These are phyloP conservation scores for Isichthys henryi DNA, from an alignment of 2,113 vertebrate species.

Conservation along the genomic window DNA sequence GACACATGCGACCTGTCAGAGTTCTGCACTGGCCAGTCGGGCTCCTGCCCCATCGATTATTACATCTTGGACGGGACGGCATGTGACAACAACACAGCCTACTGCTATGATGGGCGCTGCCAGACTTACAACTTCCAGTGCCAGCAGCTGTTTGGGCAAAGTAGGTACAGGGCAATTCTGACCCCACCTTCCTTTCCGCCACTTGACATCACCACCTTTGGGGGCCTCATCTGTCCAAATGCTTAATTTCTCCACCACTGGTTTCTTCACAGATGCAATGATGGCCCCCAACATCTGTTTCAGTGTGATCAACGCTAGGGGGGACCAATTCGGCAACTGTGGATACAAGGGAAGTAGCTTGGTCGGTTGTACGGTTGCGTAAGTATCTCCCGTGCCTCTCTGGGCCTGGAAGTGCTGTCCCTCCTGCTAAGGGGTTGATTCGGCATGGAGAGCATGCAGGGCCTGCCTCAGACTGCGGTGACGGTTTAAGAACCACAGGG, in stretches of 20 bases:
- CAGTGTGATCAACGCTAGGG: conserved; percentile 53
- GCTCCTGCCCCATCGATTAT: conserved; percentile 65
- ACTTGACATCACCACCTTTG: not conserved
- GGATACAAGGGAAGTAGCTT: conserved; percentile 41
- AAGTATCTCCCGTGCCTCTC: conserved; percentile 44
- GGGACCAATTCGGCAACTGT: conserved; percentile 75
- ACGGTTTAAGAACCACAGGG: not conserved
- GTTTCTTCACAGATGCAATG: conserved; percentile 53
- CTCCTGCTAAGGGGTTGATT: not conserved
- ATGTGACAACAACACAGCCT: conserved; percentile 56
- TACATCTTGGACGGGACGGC: conserved; percentile 73
- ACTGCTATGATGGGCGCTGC: conserved; percentile 76
- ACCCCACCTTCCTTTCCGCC: not conserved
- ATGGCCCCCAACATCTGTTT: conserved; percentile 72
- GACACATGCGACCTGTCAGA: conserved; percentile 76
- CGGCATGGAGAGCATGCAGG: not conserved
- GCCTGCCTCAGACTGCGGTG: not conserved
- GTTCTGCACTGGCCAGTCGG: conserved; percentile 61
- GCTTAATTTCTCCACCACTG: not conserved
- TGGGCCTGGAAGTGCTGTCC: not conserved
- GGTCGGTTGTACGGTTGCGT: conserved; percentile 56
- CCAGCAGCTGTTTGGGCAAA: conserved; percentile 57
- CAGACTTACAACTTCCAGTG: conserved; percentile 77
- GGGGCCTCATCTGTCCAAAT: not conserved
- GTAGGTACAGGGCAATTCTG: not conserved